These are phyloP conservation scores for Zygothrica quintamaculata DNA, from an alignment of 2,888 invertebrate genomes.

Conservation along the genomic window DNA sequence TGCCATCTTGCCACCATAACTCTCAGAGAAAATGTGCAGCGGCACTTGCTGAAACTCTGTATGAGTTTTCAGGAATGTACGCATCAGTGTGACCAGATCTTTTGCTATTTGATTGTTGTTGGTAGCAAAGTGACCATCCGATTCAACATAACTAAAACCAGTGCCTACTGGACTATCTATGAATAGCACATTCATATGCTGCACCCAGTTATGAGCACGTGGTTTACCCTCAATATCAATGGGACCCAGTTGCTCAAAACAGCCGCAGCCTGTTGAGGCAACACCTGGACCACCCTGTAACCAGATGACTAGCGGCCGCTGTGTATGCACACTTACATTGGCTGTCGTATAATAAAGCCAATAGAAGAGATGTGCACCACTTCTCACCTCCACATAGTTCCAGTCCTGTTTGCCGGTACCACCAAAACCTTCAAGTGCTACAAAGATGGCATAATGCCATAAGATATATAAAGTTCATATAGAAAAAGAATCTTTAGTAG, in stretches of 20 bases:
- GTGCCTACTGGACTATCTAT: slow-evolving; percentile 95
- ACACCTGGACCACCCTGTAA: slow-evolving; percentile 94
- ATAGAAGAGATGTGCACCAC: slow-evolving; percentile 92
- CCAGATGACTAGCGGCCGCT: slow-evolving; percentile 92
- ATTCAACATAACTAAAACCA: slow-evolving; percentile 92
- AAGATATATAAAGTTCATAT: too few relatives aligned
- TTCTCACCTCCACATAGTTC: slow-evolving; percentile 89
- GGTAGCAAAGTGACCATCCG: slow-evolving; percentile 84
- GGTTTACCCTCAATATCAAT: slow-evolving; percentile 87
- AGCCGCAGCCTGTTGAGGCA: slow-evolving; percentile 91
- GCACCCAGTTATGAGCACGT: slow-evolving; percentile 90
- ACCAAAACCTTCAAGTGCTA: slow-evolving; percentile 85
- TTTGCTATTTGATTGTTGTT: slow-evolving; percentile 88
- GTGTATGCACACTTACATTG: slow-evolving; percentile 86
- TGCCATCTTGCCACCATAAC: slow-evolving; percentile 96
- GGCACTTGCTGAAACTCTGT: slow-evolving; percentile 89
- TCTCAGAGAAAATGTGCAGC: slow-evolving; percentile 93
- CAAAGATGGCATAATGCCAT: too few relatives aligned
- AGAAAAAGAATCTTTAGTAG: too few relatives aligned
- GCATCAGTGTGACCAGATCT: slow-evolving; percentile 90
- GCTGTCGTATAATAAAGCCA: slow-evolving; percentile 92
- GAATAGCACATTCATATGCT: slow-evolving; percentile 91
- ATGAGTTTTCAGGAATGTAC: slow-evolving; percentile 87
- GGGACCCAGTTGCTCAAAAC: slow-evolving; percentile 93
- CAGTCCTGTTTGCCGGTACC: slow-evolving; percentile 88